phyloP scores from a whole-genome alignment of 2,113 vertebrate genomes.

The Argyrosomus japonicus region DNA sequence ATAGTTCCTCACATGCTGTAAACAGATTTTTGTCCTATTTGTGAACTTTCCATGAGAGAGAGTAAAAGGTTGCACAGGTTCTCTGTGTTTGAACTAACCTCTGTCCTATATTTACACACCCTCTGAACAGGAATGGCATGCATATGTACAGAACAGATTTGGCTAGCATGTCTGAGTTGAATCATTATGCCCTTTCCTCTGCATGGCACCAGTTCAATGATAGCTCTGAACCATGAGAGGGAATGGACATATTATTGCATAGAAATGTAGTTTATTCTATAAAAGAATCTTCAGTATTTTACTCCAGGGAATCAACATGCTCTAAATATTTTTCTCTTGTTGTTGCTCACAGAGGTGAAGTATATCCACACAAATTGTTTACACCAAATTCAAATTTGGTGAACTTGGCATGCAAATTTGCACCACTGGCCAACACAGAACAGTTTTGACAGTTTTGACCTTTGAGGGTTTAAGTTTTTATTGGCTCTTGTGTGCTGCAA shows the following conservation, averaged over 20 bases:
- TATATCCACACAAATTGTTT: not conserved
- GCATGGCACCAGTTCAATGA: conserved; percentile 75
- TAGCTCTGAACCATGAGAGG: conserved; percentile 33
- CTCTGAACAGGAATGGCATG: conserved; percentile 77
- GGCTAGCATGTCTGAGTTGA: conserved; percentile 67
- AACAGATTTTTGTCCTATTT: not conserved
- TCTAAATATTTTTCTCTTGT: not conserved
- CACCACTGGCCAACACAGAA: not conserved
- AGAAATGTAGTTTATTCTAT: conserved; percentile 5
- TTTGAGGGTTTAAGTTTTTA: not conserved
- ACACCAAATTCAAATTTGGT: not conserved
- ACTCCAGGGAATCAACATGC: not conserved
- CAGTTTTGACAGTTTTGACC: not conserved
- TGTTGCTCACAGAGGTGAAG: too few species aligned
- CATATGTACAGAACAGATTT: conserved; percentile 85
- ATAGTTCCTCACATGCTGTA: not conserved
- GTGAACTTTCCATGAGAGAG: conserved; percentile 28
- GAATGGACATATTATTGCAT: conserved; percentile 12
- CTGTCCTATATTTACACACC: conserved; percentile 76
- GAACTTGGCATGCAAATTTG: not conserved
- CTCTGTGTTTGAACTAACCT: conserved; percentile 73
- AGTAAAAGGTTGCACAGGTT: conserved; percentile 54
- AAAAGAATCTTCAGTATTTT: not conserved
- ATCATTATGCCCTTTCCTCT: conserved; percentile 70
- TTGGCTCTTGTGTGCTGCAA: not conserved